Percentiles rank a stretch among this genome's conserved stretches.
phyloP scores from a whole-genome alignment of 1,140 invertebrate genomes.

The Lepidurus couesii region DNA sequence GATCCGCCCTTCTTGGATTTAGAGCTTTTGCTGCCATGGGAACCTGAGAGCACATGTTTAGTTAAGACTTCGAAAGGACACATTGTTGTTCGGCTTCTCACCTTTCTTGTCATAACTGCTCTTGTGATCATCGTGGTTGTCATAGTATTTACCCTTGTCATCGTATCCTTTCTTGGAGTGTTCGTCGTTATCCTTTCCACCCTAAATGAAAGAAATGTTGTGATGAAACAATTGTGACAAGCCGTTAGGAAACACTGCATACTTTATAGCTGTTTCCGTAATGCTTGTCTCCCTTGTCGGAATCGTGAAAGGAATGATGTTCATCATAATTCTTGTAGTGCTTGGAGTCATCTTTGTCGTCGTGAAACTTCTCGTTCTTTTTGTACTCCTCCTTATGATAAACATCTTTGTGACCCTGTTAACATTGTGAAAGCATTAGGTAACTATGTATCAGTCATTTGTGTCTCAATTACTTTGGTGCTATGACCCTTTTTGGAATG shows the following conservation, averaged over 20 bases:
- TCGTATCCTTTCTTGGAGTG: slow-evolving; percentile 36
- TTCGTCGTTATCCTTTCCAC: slow-evolving; percentile 30
- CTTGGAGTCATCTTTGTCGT: slow-evolving; percentile 37
- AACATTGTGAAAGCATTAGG: neutral
- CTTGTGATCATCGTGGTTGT: slow-evolving; percentile 30
- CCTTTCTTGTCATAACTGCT: slow-evolving; percentile 31
- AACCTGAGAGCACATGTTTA: neutral
- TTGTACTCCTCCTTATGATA: slow-evolving; percentile 39
- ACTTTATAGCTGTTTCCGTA: slow-evolving; percentile 36
- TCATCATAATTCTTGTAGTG: slow-evolving; percentile 36
- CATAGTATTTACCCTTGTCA: slow-evolving; percentile 27
- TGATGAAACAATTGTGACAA: neutral
- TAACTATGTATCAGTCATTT: neutral
- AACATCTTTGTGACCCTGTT: slow-evolving; percentile 38
- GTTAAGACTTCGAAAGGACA: neutral
- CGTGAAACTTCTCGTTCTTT: slow-evolving; percentile 38
- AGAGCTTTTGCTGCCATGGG: slow-evolving; percentile 4
- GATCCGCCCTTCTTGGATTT: slow-evolving; percentile 1
- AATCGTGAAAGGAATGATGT: slow-evolving; percentile 35
- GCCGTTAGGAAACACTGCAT: neutral
- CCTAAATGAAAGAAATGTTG: neutral
- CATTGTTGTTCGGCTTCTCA: neutral
- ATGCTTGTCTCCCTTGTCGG: slow-evolving; percentile 35
- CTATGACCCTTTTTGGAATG: slow-evolving; percentile 38
- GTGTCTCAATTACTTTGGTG: slow-evolving; percentile 34